Base-by-base conservation (phyloP, 2,797 vertebrate genomes). In the Catharus ustulatus region DNA sequence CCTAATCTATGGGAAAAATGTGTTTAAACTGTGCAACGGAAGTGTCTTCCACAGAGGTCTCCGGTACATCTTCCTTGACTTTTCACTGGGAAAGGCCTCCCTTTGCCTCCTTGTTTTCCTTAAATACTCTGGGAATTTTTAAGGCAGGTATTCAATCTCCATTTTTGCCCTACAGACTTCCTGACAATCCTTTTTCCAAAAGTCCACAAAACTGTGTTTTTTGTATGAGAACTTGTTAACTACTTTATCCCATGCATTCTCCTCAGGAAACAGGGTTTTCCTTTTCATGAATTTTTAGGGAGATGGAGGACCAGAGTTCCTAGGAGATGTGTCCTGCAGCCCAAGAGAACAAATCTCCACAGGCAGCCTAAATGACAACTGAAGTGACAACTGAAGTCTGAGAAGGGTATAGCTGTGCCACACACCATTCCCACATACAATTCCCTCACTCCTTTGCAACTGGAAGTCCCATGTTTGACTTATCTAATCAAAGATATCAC, bases 381-480 rank as follows among this genome's bases (percentile, higher is more conserved):
- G 51, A 38, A 38, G 34, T 34, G 34, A 34, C 34, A 34, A 34
- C 34, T 34, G 34, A 87, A n/a, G 10, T 32, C 62, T 2, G 2
- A 5, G 38, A 71, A 23, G 14, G 29, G 40, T 34, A 27, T 11
- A 26, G n/a, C 7, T 0, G 0, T 57, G 61, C 36, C 27, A n/a
- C 38, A 69, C 3, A 15, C 10, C n/a, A 68, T 29, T 81, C 27
- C 38, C 58, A 64, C 27, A 48, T 3, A 9, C 19, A 64, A 27
- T 19, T 66, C n/a, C 38, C 46, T 89, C 0, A 0, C 46, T 32
- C 32, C 22, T 48, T 54, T 63, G 48, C 43, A 74, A 29, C 18
- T 45, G 55, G 5, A 81, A 30, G 23, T 54, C 29, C 32, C 42
- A 13, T n/a, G 43, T 78, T 67, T n/a, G 13, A 67, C 38, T n/a